Conservation (phyloP, 2,797 vertebrate genomes). For the Myiotriccus ornatus region DNA sequence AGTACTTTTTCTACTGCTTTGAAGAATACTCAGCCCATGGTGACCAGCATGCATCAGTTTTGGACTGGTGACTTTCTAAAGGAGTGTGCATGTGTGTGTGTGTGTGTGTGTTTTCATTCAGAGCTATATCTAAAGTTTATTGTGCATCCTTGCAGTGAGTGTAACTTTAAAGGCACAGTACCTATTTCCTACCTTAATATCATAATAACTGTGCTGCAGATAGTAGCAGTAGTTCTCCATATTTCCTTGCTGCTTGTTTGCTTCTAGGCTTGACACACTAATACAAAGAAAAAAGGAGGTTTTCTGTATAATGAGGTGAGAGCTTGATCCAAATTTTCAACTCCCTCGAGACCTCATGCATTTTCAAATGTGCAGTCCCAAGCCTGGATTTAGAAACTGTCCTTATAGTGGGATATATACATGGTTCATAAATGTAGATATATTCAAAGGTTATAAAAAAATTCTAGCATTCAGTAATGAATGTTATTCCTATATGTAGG, state of each 20-base stretch:
- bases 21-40: not conserved
- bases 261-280: not conserved
- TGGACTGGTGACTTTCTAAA: not conserved
- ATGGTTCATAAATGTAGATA: not conserved
- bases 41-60: not conserved
- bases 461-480: not conserved
- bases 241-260: not conserved
- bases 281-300: not conserved
- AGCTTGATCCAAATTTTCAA: not conserved
- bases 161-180: not conserved
- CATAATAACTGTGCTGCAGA: not conserved
- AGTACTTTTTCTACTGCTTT: not conserved
- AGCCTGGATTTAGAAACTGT: not conserved
- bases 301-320: not conserved
- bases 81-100: not conserved
- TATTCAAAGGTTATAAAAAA: not conserved
- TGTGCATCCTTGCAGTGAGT: not conserved
- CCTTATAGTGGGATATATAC: not conserved
- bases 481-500: not conserved
- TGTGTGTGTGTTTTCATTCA: not conserved
- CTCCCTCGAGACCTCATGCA: not conserved
- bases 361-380: not conserved
- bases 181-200: not conserved
- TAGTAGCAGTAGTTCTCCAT: not conserved
- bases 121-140: not conserved